Evolutionary conservation across 2,113 vertebrate species (phyloP), one percentile per base, ranked within the genome.

Genomic region (Melanerpes formicivorus): DNA sequence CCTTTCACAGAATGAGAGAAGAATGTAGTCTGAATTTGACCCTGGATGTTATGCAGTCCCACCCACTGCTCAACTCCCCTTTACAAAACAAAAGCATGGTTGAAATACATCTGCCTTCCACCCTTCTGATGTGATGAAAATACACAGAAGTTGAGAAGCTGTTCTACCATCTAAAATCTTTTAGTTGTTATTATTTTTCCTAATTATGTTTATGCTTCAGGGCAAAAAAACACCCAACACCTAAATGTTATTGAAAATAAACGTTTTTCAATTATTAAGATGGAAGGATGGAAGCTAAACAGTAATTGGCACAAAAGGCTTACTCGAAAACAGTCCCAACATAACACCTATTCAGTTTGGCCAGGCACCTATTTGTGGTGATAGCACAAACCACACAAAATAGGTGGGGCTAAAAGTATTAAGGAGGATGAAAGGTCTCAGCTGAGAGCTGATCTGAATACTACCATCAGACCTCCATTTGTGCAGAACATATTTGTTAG

Each of bases 371-470:
- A 13, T 74, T 77, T 82, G 64, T 40, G 79, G 82, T 17, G 79
- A 91, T 37, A 85, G 75, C 81, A 83, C 55, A 37, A 90, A 74
- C 94, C 84, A 91, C 91, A 90, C 54, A 87, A 91, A 79, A 71
- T 63, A 91, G 89, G 89, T 46, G 89, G 12, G 93, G 91, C 94
- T 87, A 0, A 78, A 80, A 77, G 55, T 14, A 92, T 26, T 85
- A 79, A 65, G 89, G 89, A 85, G 79, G 95, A 96, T 96, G 84
- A 96, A 96, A 96, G 93, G 54, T 29, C 27, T 48, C 37, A 67
- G 58, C 72, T 84, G 76, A 85, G 48, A 92, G 79, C 84, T 90
- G 89, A 74, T 19, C 54, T 78, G 65, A 82, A 64, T 23, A 65
- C 30, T 77, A 52, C 67, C 4, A 0, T 13, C 74, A 44, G 37